Evolutionary conservation across 92 coral and sea anemone genomes (phyloP), one percentile per base, ranked within the genome.

Genomic region (Porites rus): DNA sequence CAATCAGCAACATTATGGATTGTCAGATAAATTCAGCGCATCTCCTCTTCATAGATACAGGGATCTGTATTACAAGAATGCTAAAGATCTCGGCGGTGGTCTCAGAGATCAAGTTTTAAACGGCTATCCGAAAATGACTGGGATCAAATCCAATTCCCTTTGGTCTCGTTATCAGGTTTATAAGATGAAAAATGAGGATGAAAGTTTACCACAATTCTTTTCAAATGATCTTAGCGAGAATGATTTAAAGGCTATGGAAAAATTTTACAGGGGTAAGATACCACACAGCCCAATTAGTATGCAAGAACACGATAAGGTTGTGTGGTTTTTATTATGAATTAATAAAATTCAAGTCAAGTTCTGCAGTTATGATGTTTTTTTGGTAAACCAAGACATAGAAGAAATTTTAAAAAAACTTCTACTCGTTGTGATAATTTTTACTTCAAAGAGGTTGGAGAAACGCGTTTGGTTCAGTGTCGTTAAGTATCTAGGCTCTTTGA

Each of bases 241-340:
- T 58, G 77, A 79, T 64, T 84, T 51, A 31, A 78, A 86, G 52
- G 64, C 83, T 10, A 84, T 69, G 66, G 28, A 86, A 0, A 21
- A 63, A 38, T 81, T 63, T 3, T 82, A 70, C 70, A 65, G 91
- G 69, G 86, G 70, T 50, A 72, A 87, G 64, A 87, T 82, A 25
- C 88, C 88, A 31, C 76, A 18, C 6, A n/a, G 17, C 18, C 31
- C 68, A 16, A 21, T 73, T 17, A 51, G 8, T 6, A 73, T 73
- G 28, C 52, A 73, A 53, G 28, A 31, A 51, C 38, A 19, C 14
- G 7, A 73, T 7, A 73, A 73, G 19, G 77, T 73, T 73, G 54
- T 73, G 51, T 73, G 77, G 77, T 51, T 73, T 46, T 8, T 73
- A 18, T 18, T 52, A n/a, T 73, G 14, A 52, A 46, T 24, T 11